Conservation (phyloP, 2,113 vertebrate genomes). For the Campylorhamphus procurvoides region DNA sequence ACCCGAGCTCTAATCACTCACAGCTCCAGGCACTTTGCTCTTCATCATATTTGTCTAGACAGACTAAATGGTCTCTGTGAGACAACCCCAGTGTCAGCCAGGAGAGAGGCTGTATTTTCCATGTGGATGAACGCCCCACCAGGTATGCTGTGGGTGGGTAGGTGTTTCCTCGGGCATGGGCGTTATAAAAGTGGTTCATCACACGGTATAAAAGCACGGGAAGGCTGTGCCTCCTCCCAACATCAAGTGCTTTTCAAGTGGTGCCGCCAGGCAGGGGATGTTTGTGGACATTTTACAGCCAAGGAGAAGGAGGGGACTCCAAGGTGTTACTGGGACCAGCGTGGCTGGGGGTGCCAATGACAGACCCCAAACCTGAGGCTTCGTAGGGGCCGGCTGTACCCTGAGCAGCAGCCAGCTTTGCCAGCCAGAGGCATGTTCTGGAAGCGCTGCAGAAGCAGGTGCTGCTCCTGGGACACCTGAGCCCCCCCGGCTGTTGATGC, state of each 20-base stretch:
- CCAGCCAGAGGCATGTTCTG: background rate
- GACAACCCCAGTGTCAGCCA: background rate
- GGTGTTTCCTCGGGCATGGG: background rate
- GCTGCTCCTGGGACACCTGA: background rate
- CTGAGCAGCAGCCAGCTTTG: background rate
- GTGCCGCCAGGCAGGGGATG: background rate
- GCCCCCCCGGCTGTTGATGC: background rate
- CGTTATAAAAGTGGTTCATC: background rate
- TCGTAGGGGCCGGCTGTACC: background rate
- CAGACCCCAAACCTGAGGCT: background rate
- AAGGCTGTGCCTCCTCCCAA: background rate
- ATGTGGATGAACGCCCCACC: background rate
- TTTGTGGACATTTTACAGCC: background rate
- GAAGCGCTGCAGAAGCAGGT: background rate
- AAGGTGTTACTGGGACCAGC: accelerated
- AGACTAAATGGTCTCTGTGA: slow-evolving; percentile 39
- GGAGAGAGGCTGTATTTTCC: background rate
- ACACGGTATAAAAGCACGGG: background rate
- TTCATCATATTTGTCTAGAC: slow-evolving; percentile 28
- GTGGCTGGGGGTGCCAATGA: accelerated
- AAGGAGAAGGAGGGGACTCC: background rate
- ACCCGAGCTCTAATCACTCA: background rate
- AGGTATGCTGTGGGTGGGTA: background rate
- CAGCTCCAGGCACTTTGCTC: background rate
- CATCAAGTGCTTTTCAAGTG: background rate